Evolutionary conservation across 2,888 invertebrate genomes (phyloP).

Genomic region (Drosophila flavopinicola): DNA sequence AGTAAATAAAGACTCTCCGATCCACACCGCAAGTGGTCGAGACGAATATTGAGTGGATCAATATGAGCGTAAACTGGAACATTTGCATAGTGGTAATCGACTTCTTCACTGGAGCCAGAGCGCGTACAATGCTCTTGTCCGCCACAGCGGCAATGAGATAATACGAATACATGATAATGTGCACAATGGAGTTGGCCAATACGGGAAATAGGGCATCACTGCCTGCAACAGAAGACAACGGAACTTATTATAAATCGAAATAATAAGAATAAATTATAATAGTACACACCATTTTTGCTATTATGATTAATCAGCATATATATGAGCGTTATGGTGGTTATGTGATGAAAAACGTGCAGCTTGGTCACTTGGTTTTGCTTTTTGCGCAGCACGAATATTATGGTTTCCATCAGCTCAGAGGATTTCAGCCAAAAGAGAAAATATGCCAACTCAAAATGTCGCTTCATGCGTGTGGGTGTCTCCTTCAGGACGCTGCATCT

Average conservation of each 20-base stretch:
- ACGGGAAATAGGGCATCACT: slow-evolving; percentile 88
- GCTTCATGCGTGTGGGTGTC: slow-evolving; percentile 37
- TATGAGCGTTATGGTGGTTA: slow-evolving; percentile 86
- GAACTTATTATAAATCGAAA: slow-evolving; percentile 1
- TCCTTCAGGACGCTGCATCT: slow-evolving; percentile 53
- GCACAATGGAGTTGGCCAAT: slow-evolving; percentile 88
- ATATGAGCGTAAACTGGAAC: slow-evolving; percentile 89
- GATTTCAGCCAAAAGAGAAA: slow-evolving; percentile 88
- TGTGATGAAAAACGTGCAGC: slow-evolving; percentile 90
- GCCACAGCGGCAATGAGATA: slow-evolving; percentile 88
- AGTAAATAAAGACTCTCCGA: slow-evolving; percentile 85
- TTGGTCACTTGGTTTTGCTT: slow-evolving; percentile 89
- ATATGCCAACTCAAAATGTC: slow-evolving; percentile 85
- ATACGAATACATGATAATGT: slow-evolving; percentile 91
- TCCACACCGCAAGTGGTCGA: slow-evolving; percentile 85
- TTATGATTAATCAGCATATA: slow-evolving; percentile 88
- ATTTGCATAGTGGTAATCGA: slow-evolving; percentile 88
- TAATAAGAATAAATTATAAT: not conserved
- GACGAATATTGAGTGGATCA: slow-evolving; percentile 86
- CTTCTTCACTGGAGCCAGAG: slow-evolving; percentile 87
- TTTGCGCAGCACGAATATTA: slow-evolving; percentile 89
- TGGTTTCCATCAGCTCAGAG: slow-evolving; percentile 88
- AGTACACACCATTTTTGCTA: slow-evolving; percentile 86
- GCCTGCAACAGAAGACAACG: slow-evolving; percentile 85
- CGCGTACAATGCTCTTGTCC: slow-evolving; percentile 85